phyloP scores from a whole-genome alignment of 2,113 vertebrate genomes.

The Lucifuga dentata region DNA sequence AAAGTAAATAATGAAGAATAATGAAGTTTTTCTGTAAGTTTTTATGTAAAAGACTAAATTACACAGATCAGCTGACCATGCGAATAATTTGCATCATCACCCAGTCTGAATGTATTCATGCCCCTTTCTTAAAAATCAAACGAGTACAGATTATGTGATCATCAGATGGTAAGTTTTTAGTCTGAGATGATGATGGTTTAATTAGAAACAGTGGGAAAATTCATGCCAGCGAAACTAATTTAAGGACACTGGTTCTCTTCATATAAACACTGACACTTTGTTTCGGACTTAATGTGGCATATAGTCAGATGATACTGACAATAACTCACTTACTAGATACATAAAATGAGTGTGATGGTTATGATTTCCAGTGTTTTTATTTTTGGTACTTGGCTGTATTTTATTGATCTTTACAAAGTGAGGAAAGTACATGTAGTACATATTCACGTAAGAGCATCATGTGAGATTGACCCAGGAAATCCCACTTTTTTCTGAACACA shows the following conservation, averaged over 20 bases:
- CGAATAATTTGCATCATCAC: too few relatives aligned
- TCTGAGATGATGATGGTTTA: conserved; percentile 9
- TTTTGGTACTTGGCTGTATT: background rate
- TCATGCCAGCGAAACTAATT: conserved; percentile 52
- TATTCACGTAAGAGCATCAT: background rate
- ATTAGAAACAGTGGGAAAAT: conserved; percentile 58
- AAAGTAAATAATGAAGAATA: too few relatives aligned
- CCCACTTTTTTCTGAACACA: too few relatives aligned
- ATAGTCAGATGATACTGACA: conserved; percentile 71
- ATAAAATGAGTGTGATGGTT: background rate
- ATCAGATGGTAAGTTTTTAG: conserved; percentile 34
- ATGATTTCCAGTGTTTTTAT: background rate
- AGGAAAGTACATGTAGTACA: background rate
- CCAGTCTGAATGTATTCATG: background rate
- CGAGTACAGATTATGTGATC: background rate
- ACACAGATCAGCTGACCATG: background rate
- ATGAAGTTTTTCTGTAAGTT: too few relatives aligned
- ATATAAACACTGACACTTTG: conserved; percentile 59
- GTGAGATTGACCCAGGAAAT: too few relatives aligned
- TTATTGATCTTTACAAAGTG: background rate
- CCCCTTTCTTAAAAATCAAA: background rate
- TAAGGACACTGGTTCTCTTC: conserved; percentile 41
- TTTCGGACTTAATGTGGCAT: conserved; percentile 57
- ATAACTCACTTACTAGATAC: background rate
- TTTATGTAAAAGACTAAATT: too few relatives aligned